A percentile compares a stretch with the other conserved stretches of the same genome.
Conservation (phyloP, 1,140 invertebrate genomes). For the Drosophila pseudoobscura region DNA sequence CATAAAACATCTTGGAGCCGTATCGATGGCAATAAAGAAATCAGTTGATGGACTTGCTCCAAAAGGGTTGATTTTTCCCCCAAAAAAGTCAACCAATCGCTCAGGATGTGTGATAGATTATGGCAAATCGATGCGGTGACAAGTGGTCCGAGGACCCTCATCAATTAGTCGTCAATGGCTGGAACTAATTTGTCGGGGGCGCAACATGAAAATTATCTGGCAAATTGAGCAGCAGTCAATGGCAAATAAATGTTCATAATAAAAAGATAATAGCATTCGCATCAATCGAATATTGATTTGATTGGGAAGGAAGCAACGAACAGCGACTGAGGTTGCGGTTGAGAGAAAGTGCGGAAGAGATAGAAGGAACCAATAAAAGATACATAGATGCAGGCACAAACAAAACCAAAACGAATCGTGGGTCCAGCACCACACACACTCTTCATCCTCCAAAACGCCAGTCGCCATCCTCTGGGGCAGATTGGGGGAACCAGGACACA, state of each 20-base stretch:
- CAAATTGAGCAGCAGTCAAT: constrained; percentile 36
- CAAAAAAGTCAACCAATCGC: too few relatives aligned
- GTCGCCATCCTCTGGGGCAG: constrained; percentile 5
- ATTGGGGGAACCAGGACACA: constrained; percentile 23
- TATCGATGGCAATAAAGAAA: constrained; percentile 64
- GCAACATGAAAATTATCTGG: constrained; percentile 48
- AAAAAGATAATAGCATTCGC: constrained; percentile 80
- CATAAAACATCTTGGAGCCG: constrained; percentile 63
- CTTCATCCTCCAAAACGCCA: neutral
- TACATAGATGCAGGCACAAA: constrained; percentile 60
- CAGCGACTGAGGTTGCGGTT: neutral
- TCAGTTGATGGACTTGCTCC: constrained; percentile 41
- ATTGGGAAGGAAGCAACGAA: constrained; percentile 43
- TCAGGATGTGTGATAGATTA: constrained; percentile 42
- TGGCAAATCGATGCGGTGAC: constrained; percentile 44
- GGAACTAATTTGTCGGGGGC: constrained; percentile 52
- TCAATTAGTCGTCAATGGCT: constrained; percentile 65
- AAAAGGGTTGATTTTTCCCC: constrained; percentile 18
- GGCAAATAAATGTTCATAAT: constrained; percentile 79
- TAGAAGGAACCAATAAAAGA: constrained; percentile 69
- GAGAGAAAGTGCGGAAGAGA: constrained; percentile 12
- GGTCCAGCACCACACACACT: constrained; percentile 45
- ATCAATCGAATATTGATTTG: constrained; percentile 82
- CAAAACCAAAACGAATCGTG: constrained; percentile 25
- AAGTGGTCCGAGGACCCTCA: constrained; percentile 30